Percentiles rank a stretch among this genome's conserved stretches.
Evolutionary conservation across 1,140 invertebrate genomes (phyloP).

Genomic region (Drosophila subpulchrella): DNA sequence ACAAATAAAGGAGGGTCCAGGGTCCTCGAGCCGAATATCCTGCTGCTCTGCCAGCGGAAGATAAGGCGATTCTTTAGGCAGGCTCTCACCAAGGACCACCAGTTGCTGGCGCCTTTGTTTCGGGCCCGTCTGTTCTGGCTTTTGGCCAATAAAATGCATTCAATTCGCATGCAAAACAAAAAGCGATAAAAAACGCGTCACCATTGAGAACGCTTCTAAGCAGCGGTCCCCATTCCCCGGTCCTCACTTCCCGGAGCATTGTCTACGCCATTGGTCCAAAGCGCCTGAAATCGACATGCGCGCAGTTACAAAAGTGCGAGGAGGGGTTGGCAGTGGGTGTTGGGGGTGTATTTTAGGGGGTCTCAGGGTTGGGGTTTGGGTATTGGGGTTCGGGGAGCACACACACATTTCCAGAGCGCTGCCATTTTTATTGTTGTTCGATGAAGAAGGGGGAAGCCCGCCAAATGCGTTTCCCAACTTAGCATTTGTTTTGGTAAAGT

Average conservation of each 20-base stretch:
- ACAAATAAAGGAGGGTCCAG: conserved; percentile 58
- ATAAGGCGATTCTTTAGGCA: conserved; percentile 44
- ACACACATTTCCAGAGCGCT: conserved; percentile 48
- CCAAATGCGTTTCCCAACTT: conserved; percentile 48
- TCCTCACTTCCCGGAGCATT: conserved; percentile 48
- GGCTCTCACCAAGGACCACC: conserved; percentile 29
- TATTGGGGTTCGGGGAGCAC: conserved; percentile 1
- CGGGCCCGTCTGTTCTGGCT: conserved; percentile 45
- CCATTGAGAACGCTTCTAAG: conserved; percentile 82
- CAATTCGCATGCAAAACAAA: conserved; percentile 77
- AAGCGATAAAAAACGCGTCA: conserved; percentile 74
- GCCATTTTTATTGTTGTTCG: conserved; percentile 69
- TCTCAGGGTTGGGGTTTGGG: conserved; percentile 11
- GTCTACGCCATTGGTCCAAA: conserved; percentile 80
- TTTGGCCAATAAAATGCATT: conserved; percentile 79
- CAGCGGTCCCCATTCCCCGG: conserved; percentile 50
- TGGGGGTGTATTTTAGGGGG: not conserved
- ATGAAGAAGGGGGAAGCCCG: conserved; percentile 7
- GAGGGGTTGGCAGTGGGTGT: not conserved
- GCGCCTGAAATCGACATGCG: conserved; percentile 68
- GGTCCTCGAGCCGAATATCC: conserved; percentile 28
- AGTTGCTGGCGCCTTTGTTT: conserved; percentile 62
- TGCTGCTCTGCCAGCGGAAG: conserved; percentile 49
- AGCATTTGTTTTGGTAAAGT: conserved; percentile 38
- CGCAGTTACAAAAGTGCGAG: conserved; percentile 39